phyloP scores from a whole-genome alignment of 1,140 invertebrate genomes.

The Drosophila arawakana region DNA sequence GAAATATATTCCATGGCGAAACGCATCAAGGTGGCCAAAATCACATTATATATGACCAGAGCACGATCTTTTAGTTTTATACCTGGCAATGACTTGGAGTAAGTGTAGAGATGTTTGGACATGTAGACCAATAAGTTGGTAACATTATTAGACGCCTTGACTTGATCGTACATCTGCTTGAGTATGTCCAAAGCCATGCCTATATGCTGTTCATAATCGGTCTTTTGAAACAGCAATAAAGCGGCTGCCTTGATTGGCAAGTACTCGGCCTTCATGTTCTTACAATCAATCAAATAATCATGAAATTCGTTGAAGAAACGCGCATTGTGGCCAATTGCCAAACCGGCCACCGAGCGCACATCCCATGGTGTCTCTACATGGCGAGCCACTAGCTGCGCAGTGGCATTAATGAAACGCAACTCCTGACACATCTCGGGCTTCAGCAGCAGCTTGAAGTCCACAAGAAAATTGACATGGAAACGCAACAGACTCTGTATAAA shows the following conservation, averaged over 20 bases:
- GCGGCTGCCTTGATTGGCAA: constrained; percentile 55
- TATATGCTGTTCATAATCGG: neutral
- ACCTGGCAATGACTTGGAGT: constrained; percentile 45
- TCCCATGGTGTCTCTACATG: constrained; percentile 64
- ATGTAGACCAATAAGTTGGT: constrained; percentile 60
- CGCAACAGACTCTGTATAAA: constrained; percentile 61
- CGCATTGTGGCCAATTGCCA: constrained; percentile 52
- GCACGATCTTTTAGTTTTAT: neutral
- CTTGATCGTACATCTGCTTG: constrained; percentile 9
- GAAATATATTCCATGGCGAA: constrained; percentile 85
- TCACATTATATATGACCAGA: constrained; percentile 5
- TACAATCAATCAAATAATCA: constrained; percentile 23
- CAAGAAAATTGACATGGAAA: constrained; percentile 54
- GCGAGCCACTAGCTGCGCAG: constrained; percentile 45
- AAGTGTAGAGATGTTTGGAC: constrained; percentile 58
- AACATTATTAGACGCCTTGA: constrained; percentile 14
- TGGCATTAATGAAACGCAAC: neutral
- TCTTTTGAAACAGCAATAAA: constrained; percentile 44
- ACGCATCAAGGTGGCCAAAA: constrained; percentile 40
- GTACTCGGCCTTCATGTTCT: constrained; percentile 10
- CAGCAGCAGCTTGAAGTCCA: constrained; percentile 34
- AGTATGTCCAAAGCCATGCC: constrained; percentile 36
- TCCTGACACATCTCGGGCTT: neutral
- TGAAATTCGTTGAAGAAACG: constrained; percentile 28
- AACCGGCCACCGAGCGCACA: constrained; percentile 65